A percentile compares a stretch with the other conserved stretches of the same genome.
phyloP scores from a whole-genome alignment of 2,113 vertebrate genomes.

The Sterrhoptilus dennistouni region DNA sequence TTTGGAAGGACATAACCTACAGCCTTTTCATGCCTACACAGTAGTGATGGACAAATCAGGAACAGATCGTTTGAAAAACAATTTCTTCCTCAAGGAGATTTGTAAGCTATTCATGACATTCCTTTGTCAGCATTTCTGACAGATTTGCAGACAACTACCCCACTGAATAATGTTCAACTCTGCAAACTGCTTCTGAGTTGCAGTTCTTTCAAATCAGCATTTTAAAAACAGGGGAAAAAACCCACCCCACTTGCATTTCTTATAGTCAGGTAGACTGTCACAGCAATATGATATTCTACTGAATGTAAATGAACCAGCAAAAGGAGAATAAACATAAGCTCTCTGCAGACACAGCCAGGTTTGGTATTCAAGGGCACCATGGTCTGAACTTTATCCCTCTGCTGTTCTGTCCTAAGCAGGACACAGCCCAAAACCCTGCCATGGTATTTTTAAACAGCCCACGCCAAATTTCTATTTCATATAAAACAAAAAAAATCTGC shows the following conservation, averaged over 20 bases:
- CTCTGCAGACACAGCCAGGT: not conserved
- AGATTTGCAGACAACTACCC: not conserved
- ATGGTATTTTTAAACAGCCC: not conserved
- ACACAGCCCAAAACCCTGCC: not conserved
- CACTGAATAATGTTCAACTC: not conserved
- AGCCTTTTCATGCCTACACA: not conserved
- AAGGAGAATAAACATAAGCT: not conserved
- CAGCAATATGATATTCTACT: not conserved
- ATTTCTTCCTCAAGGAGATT: not conserved
- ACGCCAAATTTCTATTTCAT: not conserved
- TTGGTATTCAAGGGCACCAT: not conserved
- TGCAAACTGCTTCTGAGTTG: not conserved
- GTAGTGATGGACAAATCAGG: not conserved
- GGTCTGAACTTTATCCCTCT: not conserved
- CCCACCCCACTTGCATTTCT: not conserved
- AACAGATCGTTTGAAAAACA: not conserved
- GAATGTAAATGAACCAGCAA: slow-evolving; percentile 15
- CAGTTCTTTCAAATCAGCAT: not conserved
- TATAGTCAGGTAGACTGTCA: not conserved
- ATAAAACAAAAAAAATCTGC: not conserved
- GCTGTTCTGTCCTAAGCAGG: not conserved
- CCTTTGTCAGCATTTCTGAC: not conserved
- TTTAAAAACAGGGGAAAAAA: not conserved
- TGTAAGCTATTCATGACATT: not conserved
- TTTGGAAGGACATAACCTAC: not conserved